These are phyloP conservation scores for Columba janthina DNA, from an alignment of 2,113 vertebrate genomes.

Conservation along the genomic window DNA sequence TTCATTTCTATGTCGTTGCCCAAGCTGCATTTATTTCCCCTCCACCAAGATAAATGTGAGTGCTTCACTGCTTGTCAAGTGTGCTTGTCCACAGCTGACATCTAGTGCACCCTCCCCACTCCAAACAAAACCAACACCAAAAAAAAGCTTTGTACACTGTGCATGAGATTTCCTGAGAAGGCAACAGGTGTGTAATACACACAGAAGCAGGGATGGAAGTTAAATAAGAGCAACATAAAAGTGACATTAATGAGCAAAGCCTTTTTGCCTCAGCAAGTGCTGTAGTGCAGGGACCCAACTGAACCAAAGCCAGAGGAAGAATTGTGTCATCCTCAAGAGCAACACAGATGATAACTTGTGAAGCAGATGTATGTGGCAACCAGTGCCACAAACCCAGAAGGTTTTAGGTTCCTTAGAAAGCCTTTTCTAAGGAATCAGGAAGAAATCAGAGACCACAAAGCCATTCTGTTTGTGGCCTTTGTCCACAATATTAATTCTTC, in stretches of 20 bases:
- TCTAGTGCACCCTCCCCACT: rapidly evolving
- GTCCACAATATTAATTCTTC: rapidly evolving
- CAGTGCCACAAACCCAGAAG: neutral
- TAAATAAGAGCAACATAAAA: neutral
- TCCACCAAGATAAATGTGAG: neutral
- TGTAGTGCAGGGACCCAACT: neutral
- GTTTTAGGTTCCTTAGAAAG: neutral
- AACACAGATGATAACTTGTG: neutral
- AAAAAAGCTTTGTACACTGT: neutral
- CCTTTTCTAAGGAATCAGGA: neutral
- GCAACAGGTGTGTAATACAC: neutral
- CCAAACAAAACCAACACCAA: no score
- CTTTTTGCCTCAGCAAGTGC: neutral
- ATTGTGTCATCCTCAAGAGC: neutral
- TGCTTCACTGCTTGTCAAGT: rapidly evolving
- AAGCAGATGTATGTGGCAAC: neutral
- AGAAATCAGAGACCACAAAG: neutral
- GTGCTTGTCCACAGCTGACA: rapidly evolving
- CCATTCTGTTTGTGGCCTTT: neutral
- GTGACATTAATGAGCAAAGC: neutral
- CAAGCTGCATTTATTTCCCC: no score
- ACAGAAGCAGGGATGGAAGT: neutral
- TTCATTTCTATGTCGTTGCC: rapidly evolving
- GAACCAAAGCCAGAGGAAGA: neutral
- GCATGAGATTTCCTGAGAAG: neutral